A percentile compares a stretch with the other conserved stretches of the same genome.
phyloP scores from a whole-genome alignment of 2,888 invertebrate genomes.

The Venusia cambrica region DNA sequence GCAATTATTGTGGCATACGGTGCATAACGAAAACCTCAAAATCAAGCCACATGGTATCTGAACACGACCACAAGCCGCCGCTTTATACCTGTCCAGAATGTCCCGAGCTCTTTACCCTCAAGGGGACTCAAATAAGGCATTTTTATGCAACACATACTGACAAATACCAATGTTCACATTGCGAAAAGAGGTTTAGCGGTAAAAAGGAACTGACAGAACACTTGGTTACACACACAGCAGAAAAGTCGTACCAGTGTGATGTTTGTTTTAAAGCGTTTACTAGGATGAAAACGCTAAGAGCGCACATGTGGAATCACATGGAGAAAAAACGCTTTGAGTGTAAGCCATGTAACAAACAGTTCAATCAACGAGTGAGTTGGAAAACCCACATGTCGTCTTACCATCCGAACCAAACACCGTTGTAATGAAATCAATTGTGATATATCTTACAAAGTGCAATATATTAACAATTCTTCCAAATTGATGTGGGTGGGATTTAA shows the following conservation, averaged over 20 bases:
- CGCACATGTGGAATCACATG: conserved; percentile 25
- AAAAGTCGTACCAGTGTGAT: conserved; percentile 23
- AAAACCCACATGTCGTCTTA: conserved; percentile 29
- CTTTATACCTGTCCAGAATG: conserved; percentile 38
- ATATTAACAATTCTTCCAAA: too few relatives aligned
- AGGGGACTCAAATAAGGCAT: conserved; percentile 30
- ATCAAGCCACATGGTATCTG: conserved; percentile 30
- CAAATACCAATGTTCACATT: conserved; percentile 23
- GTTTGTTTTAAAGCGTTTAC: conserved; percentile 25
- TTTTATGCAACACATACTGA: conserved; percentile 33
- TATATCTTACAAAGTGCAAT: too few relatives aligned
- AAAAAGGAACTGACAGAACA: conserved; percentile 19
- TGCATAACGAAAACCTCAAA: conserved; percentile 34
- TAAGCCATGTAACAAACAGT: conserved; percentile 25
- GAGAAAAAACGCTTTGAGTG: conserved; percentile 27
- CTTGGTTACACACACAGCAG: conserved; percentile 21
- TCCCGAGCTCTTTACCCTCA: conserved; percentile 32
- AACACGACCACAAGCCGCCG: conserved; percentile 31
- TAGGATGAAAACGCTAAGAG: conserved; percentile 22
- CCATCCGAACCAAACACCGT: conserved; percentile 25
- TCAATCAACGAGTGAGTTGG: conserved; percentile 29
- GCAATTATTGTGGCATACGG: conserved; percentile 34
- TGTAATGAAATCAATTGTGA: background rate
- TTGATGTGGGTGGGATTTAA: too few relatives aligned
- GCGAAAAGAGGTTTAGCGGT: conserved; percentile 23